Base-by-base conservation (phyloP, 2,113 vertebrate genomes). In the Scopus umbretta region DNA sequence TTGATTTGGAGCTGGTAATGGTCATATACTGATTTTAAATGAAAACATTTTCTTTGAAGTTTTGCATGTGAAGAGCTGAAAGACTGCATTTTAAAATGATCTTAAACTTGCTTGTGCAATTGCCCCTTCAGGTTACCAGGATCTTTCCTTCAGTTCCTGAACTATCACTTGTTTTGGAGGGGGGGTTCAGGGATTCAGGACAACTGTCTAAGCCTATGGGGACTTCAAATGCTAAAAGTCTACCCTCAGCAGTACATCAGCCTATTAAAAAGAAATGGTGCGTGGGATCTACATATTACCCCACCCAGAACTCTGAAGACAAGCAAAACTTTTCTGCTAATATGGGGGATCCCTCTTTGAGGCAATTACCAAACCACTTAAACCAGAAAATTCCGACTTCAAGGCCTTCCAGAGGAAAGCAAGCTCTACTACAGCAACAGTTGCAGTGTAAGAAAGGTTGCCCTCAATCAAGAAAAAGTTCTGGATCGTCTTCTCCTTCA, bases 81-180 rank as follows among this genome's bases (percentile, higher is more conserved):
- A 79, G 59, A 5, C 5, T 34, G 2, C 65, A 19, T 49, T 68
- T 82, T 40, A 2, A 65, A 59, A 47, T 40, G 0, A 21, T 25
- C 34, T 65, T 88, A 40, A 43, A n/a, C 66, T 82, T 53, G n/a
- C 14, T 52, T 86, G 56, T 40, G 45, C 93, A 72, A 92, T 27
- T 94, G 32, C 78, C 29, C n/a, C 92, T 56, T 75, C 92, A 99
- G 98, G 91, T 98, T 75, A 97, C 97, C 53, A 98, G 96, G 74
- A 97, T 99, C 88, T 99, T 98, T 73, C 99, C 99, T 34, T 99
- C 98, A 12, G 99, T 99, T 82, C 99, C 99, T 8, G 99, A 99
- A 90, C 98, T 99, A n/a, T 99, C 99, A 3, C 97, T 99, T 91
- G 98, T 99, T 84, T 98, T 99, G 70, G 99, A 99, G 86, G 97